These are phyloP conservation scores for Pollicipes pollicipes DNA, from an alignment of 1,140 invertebrate genomes.

Conservation along the genomic window DNA sequence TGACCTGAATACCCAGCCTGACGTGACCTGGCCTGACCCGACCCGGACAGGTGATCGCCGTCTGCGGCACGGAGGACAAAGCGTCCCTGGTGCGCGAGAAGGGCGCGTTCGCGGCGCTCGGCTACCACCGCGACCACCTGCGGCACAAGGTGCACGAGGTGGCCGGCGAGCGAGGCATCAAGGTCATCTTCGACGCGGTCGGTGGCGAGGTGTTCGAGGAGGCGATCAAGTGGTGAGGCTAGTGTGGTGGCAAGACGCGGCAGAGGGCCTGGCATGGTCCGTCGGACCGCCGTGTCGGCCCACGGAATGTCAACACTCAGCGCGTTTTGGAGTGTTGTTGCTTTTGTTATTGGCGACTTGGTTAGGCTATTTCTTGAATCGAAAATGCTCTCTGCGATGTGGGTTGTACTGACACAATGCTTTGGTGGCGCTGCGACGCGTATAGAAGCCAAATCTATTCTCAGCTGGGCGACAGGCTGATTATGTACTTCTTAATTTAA, in stretches of 20 bases:
- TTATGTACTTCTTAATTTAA: no score
- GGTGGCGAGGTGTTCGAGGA: conserved; percentile 38
- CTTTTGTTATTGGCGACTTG: no score
- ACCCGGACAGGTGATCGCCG: conserved; percentile 35
- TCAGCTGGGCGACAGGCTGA: no score
- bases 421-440: no score
- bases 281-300: no score
- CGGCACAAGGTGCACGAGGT: conserved; percentile 33
- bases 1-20: no score
- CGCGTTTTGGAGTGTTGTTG: no score
- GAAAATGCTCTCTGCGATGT: no score
- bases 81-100: conserved; percentile 33
- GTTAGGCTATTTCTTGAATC: no score
- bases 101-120: conserved; percentile 39
- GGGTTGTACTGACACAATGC: no score
- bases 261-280: background rate
- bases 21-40: background rate
- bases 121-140: conserved; percentile 35
- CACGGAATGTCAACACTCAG: no score
- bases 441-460: no score
- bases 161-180: conserved; percentile 35
- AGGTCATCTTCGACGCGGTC: conserved; percentile 38
- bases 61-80: conserved; percentile 37
- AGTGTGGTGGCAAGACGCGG: background rate
- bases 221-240: conserved; percentile 32